Evolutionary conservation across 2,113 vertebrate species (phyloP).

Genomic region (Jaculus jaculus): DNA sequence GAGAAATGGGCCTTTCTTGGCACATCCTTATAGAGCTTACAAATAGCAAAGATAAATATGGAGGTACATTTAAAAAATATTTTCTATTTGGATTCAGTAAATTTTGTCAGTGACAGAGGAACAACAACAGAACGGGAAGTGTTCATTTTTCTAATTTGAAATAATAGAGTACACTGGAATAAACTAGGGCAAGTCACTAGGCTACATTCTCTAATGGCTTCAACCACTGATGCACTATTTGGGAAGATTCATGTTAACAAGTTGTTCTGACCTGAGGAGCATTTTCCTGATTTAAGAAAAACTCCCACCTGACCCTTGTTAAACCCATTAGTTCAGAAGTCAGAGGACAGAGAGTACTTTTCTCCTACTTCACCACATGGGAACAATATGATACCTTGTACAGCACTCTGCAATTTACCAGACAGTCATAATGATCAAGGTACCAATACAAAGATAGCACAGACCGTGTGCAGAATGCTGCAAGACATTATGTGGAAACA

Average conservation of each 20-base stretch:
- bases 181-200: not conserved
- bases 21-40: not conserved
- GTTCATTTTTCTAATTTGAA: not conserved
- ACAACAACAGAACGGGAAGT: not conserved
- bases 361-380: constrained; percentile 56
- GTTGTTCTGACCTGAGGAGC: not conserved
- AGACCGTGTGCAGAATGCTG: constrained; percentile 14
- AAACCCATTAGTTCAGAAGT: not conserved
- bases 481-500: constrained; percentile 30
- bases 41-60: not conserved
- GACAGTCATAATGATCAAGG: constrained; percentile 39
- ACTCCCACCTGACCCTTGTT: not conserved
- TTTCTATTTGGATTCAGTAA: not conserved
- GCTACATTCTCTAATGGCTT: not conserved
- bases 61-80: not conserved
- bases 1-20: not conserved
- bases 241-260: not conserved
- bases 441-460: constrained; percentile 29
- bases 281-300: not conserved
- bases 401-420: constrained; percentile 22
- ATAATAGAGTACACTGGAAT: not conserved
- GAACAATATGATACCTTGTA: constrained; percentile 50
- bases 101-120: not conserved
- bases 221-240: not conserved
- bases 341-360: not conserved